Evolutionary conservation across 2,113 vertebrate species (phyloP).

Genomic region (Corynorhinus townsendii): DNA sequence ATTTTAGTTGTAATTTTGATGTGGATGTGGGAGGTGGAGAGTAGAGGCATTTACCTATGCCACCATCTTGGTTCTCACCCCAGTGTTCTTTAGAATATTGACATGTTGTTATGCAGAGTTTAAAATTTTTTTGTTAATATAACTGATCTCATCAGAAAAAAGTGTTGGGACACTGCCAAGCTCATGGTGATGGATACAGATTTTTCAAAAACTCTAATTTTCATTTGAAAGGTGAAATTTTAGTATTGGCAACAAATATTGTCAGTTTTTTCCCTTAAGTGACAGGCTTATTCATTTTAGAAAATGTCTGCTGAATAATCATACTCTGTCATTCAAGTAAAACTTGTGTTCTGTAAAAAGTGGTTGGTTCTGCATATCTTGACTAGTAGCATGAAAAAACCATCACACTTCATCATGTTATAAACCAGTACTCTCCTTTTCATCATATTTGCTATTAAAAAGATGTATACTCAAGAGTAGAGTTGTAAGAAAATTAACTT

Average conservation of each 20-base stretch:
- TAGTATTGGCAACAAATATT: slow-evolving; percentile 12
- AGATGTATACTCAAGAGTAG: neutral
- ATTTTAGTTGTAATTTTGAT: too few species aligned
- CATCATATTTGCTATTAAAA: neutral
- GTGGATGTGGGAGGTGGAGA: too few species aligned
- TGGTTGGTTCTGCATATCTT: neutral
- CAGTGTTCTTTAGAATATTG: neutral
- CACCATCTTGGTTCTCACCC: too few species aligned
- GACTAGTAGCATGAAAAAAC: neutral
- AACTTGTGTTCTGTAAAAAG: neutral
- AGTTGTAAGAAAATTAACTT: neutral
- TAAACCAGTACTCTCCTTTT: neutral
- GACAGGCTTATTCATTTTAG: neutral
- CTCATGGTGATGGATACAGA: neutral
- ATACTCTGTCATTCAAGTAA: neutral
- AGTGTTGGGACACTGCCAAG: neutral
- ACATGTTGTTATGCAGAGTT: neutral
- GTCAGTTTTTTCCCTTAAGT: neutral
- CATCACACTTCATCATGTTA: neutral
- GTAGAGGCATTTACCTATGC: too few species aligned
- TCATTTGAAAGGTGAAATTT: slow-evolving; percentile 41
- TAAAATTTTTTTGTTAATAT: neutral
- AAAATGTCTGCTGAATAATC: neutral
- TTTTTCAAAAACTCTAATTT: slow-evolving; percentile 34
- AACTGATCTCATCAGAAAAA: neutral